A percentile compares a stretch with the other conserved stretches of the same genome.
phyloP scores from a whole-genome alignment of 1,140 invertebrate genomes.

The Aphelinus certus region DNA sequence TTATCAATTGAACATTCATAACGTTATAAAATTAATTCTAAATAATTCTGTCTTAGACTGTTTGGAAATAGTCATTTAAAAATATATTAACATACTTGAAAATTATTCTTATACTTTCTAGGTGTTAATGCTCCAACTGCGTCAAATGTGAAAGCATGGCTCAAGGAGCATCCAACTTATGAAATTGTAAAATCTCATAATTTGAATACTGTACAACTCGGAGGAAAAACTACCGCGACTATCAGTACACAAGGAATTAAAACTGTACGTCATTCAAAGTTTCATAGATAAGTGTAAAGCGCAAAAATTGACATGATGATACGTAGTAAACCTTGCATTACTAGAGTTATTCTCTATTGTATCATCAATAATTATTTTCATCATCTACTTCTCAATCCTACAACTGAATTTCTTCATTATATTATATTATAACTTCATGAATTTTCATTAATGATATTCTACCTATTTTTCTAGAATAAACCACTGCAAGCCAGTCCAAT shows the following conservation, averaged over 20 bases:
- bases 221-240: slow-evolving; percentile 57
- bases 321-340: slow-evolving; percentile 3
- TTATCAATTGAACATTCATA: no score
- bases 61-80: background rate
- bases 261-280: slow-evolving; percentile 32
- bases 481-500: slow-evolving; percentile 12
- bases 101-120: slow-evolving; percentile 45
- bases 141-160: slow-evolving; percentile 81
- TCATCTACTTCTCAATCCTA: slow-evolving; percentile 12
- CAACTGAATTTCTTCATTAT: background rate
- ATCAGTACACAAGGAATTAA: slow-evolving; percentile 49
- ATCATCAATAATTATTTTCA: slow-evolving; percentile 15
- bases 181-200: slow-evolving; percentile 79
- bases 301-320: background rate
- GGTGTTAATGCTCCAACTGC: slow-evolving; percentile 82
- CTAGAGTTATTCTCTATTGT: background rate
- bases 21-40: background rate
- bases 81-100: background rate
- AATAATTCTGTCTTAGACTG: background rate
- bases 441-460: background rate
- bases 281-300: slow-evolving; percentile 24
- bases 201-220: slow-evolving; percentile 61
- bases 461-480: slow-evolving; percentile 44
- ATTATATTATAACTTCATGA: background rate
- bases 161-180: slow-evolving; percentile 86